Conservation (phyloP, 2,113 vertebrate genomes). For the Engystomops pustulosus region DNA sequence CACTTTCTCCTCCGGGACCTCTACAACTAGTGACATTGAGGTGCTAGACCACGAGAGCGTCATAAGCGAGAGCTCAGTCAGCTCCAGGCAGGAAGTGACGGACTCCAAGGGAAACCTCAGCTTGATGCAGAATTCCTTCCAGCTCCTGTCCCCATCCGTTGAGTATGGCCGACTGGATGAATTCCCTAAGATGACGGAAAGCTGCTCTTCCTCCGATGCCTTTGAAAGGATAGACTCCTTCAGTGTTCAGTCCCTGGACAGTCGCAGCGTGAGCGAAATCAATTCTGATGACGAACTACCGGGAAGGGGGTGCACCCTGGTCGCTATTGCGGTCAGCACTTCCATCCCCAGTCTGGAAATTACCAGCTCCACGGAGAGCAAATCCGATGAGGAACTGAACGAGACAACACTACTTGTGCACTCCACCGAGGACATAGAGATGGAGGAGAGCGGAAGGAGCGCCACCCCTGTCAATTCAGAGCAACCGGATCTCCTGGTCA, state of each 20-base stretch:
- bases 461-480: slow-evolving; percentile 95
- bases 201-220: slow-evolving; percentile 92
- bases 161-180: slow-evolving; percentile 91
- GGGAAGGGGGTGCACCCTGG: slow-evolving; percentile 81
- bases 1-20: slow-evolving; percentile 96
- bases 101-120: slow-evolving; percentile 91
- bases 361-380: slow-evolving; percentile 63
- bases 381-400: slow-evolving; percentile 66
- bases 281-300: slow-evolving; percentile 96
- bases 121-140: slow-evolving; percentile 97
- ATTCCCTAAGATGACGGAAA: slow-evolving; percentile 94
- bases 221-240: slow-evolving; percentile 98
- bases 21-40: slow-evolving; percentile 98
- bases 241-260: slow-evolving; percentile 95
- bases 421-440: slow-evolving; percentile 84
- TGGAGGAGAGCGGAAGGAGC: slow-evolving; percentile 97
- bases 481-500: slow-evolving; percentile 82
- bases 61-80: slow-evolving; percentile 94
- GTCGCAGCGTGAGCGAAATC: slow-evolving; percentile 95
- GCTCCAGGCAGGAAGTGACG: slow-evolving; percentile 89
- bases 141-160: slow-evolving; percentile 90
- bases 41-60: slow-evolving; percentile 98
- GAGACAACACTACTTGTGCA: slow-evolving; percentile 73
- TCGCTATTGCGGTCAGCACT: slow-evolving; percentile 75
- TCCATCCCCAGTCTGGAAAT: slow-evolving; percentile 67